These are phyloP conservation scores for Ophion costatus DNA, from an alignment of 2,888 invertebrate genomes.

Conservation along the genomic window DNA sequence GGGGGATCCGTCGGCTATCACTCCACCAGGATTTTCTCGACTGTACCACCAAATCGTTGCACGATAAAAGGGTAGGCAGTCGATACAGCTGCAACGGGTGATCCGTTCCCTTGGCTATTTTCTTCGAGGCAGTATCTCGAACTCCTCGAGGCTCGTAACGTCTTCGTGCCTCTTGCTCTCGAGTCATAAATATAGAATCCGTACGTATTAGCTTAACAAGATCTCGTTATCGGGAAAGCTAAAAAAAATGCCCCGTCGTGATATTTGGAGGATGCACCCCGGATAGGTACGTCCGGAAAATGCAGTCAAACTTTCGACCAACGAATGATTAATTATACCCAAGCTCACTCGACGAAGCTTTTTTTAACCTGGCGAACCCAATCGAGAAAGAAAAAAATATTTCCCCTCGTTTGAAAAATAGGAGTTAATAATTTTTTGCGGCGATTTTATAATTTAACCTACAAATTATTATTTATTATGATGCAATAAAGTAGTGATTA, in stretches of 20 bases:
- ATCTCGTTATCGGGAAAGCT: slow-evolving; percentile 32
- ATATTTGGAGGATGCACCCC: not conserved
- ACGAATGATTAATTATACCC: not conserved
- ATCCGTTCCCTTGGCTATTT: slow-evolving; percentile 10
- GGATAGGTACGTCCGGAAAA: not conserved
- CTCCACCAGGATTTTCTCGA: not conserved
- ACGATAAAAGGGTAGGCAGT: not conserved
- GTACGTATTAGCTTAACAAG: slow-evolving; percentile 12
- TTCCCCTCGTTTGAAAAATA: not conserved
- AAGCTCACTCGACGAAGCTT: not conserved
- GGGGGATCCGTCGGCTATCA: not conserved
- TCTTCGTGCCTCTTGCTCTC: not conserved
- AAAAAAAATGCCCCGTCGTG: slow-evolving; percentile 6
- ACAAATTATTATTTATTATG: not conserved
- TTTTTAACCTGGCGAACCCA: not conserved
- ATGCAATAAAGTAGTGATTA: not conserved
- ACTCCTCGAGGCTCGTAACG: slow-evolving; percentile 8
- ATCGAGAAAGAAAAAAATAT: not conserved
- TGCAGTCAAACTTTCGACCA: not conserved
- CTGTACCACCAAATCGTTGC: not conserved
- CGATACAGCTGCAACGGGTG: not conserved
- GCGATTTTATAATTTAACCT: not conserved
- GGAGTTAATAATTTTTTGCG: not conserved
- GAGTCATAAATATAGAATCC: slow-evolving; percentile 40
- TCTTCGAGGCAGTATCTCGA: slow-evolving; percentile 11